Conservation (phyloP, 1,140 invertebrate genomes). For the Nasonia giraulti region DNA sequence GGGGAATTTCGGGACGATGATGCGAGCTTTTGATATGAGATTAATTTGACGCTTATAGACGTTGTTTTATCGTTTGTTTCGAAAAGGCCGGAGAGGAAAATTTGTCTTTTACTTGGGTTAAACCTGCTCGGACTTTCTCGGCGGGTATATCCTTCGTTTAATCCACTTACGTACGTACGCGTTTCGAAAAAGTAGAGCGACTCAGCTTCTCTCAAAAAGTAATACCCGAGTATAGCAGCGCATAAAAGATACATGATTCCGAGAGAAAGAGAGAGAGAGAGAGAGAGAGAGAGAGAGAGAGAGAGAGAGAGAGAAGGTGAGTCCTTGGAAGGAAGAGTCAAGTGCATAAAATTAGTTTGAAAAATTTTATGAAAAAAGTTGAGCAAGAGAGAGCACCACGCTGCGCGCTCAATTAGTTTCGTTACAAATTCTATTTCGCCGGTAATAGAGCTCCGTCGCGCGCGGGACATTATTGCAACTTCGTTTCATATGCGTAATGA, state of each 20-base stretch:
- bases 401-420: not conserved
- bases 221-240: not conserved
- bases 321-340: not conserved
- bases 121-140: too few relatives aligned
- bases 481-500: conserved; percentile 24
- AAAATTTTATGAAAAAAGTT: conserved; percentile 21
- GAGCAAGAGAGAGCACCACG: too few relatives aligned
- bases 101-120: too few relatives aligned
- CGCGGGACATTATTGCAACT: conserved; percentile 14
- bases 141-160: too few relatives aligned
- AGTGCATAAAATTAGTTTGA: not conserved
- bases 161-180: too few relatives aligned
- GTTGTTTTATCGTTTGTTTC: too few relatives aligned
- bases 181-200: not conserved
- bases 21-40: not conserved
- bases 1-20: not conserved
- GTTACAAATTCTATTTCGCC: conserved; percentile 24
- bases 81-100: too few relatives aligned
- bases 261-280: too few relatives aligned
- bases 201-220: not conserved
- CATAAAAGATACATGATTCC: not conserved
- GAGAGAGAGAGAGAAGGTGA: not conserved
- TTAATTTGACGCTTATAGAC: not conserved
- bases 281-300: too few relatives aligned
- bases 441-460: not conserved